Evolutionary conservation across 2,797 vertebrate genomes (phyloP).

Genomic region (Adelosebastes latens): DNA sequence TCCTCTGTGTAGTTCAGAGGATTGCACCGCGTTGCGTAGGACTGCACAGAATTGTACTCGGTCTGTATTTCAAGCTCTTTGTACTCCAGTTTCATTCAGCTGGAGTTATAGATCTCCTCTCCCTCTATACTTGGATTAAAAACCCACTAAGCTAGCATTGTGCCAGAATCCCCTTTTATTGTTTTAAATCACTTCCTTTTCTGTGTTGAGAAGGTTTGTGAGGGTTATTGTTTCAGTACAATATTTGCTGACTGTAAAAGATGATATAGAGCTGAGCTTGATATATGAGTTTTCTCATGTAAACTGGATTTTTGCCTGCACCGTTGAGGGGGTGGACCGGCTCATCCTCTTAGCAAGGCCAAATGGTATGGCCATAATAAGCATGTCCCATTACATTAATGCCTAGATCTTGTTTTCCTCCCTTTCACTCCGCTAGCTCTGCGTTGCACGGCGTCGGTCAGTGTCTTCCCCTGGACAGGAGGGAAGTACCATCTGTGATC

Average conservation of each 20-base stretch:
- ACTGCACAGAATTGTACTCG: constrained; percentile 18
- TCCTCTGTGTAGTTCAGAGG: constrained; percentile 13
- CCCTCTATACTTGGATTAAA: constrained; percentile 41
- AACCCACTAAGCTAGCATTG: constrained; percentile 40
- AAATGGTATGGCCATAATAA: neutral
- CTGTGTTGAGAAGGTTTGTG: neutral
- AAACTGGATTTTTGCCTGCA: neutral
- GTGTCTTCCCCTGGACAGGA: constrained; percentile 87
- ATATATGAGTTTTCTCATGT: neutral
- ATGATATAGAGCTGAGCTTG: neutral
- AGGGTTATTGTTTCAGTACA: constrained; percentile 1
- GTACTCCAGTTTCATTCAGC: constrained; percentile 33
- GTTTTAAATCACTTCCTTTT: constrained; percentile 31
- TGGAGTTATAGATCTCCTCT: constrained; percentile 16
- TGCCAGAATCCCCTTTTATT: constrained; percentile 34
- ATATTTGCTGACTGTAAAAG: neutral
- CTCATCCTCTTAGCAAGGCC: constrained; percentile 4
- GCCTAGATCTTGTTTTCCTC: neutral
- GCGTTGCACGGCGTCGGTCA: constrained; percentile 86
- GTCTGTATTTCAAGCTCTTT: constrained; percentile 21
- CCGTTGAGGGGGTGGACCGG: neutral
- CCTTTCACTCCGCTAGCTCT: constrained; percentile 81
- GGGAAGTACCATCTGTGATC: constrained; percentile 94
- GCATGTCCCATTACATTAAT: neutral
- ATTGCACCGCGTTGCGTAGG: constrained; percentile 40